Conservation (phyloP, 2,888 invertebrate species). For the Danaus chrysippus region DNA sequence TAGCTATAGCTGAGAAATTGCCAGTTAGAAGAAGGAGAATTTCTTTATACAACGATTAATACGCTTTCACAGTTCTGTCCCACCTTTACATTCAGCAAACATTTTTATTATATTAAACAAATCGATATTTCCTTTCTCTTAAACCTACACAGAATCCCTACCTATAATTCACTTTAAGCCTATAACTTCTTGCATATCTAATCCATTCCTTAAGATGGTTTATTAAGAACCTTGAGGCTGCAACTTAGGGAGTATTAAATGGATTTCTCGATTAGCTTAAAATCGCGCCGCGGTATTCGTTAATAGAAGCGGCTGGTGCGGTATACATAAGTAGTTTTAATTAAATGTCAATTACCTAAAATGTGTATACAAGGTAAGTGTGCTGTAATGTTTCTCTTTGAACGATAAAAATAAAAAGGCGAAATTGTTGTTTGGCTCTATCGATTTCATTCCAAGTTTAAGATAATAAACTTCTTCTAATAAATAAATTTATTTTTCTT, state of each 20-base stretch:
- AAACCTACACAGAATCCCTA: not conserved
- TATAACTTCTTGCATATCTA: conserved; percentile 3
- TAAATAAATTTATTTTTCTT: not conserved
- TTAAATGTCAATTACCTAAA: too few species aligned
- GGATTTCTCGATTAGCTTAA: conserved; percentile 45
- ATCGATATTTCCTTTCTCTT: not conserved
- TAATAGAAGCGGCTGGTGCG: conserved; percentile 43
- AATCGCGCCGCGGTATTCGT: conserved; percentile 46
- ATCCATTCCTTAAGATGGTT: conserved; percentile 4
- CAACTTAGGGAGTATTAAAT: conserved; percentile 46
- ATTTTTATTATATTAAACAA: not conserved
- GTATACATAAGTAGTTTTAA: conserved; percentile 2
- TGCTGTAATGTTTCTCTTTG: too few species aligned
- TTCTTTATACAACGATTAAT: too few species aligned
- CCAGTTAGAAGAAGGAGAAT: too few species aligned
- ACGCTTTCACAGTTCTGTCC: too few species aligned
- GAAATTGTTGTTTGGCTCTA: too few species aligned
- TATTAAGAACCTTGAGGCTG: conserved; percentile 47
- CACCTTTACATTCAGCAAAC: too few species aligned
- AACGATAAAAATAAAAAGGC: too few species aligned
- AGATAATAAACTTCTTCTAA: too few species aligned
- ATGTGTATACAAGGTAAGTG: too few species aligned
- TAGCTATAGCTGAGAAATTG: too few species aligned
- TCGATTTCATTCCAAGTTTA: too few species aligned
- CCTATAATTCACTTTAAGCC: conserved; percentile 1